phyloP scores from a whole-genome alignment of 1,140 invertebrate species.

The Agrypnia vestita region DNA sequence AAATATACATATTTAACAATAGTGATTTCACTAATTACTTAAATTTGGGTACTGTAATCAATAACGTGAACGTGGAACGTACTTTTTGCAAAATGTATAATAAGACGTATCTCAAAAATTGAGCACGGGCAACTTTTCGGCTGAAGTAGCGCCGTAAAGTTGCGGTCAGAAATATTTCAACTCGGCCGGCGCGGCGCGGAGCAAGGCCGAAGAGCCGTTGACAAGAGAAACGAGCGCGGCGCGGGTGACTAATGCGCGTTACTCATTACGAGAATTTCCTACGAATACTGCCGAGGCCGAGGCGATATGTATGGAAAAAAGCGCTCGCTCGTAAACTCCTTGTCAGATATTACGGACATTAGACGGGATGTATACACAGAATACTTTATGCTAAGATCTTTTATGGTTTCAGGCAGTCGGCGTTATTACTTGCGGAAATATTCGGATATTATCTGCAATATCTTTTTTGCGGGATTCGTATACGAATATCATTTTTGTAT shows the following conservation, averaged over 20 bases:
- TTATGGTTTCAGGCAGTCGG: slow-evolving; percentile 17
- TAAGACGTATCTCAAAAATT: no score
- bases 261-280: slow-evolving; percentile 39
- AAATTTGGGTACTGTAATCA: no score
- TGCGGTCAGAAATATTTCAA: slow-evolving; percentile 13
- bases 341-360: slow-evolving; percentile 31
- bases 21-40: no score
- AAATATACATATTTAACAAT: no score
- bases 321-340: slow-evolving; percentile 14
- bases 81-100: no score
- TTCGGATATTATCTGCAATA: background rate
- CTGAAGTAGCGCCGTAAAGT: no score
- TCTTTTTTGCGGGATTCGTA: background rate
- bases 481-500: background rate
- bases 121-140: no score
- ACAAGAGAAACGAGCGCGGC: slow-evolving; percentile 28
- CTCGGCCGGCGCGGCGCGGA: background rate
- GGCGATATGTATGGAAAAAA: slow-evolving; percentile 34
- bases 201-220: slow-evolving; percentile 7
- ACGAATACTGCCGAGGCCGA: slow-evolving; percentile 15
- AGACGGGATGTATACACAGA: slow-evolving; percentile 21
- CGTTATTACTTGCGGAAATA: slow-evolving; percentile 1
- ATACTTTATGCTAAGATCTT: slow-evolving; percentile 11
- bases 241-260: slow-evolving; percentile 33
- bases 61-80: no score